Evolutionary conservation across 2,797 vertebrate species (phyloP).

Genomic region (Onychomys arenicola): DNA sequence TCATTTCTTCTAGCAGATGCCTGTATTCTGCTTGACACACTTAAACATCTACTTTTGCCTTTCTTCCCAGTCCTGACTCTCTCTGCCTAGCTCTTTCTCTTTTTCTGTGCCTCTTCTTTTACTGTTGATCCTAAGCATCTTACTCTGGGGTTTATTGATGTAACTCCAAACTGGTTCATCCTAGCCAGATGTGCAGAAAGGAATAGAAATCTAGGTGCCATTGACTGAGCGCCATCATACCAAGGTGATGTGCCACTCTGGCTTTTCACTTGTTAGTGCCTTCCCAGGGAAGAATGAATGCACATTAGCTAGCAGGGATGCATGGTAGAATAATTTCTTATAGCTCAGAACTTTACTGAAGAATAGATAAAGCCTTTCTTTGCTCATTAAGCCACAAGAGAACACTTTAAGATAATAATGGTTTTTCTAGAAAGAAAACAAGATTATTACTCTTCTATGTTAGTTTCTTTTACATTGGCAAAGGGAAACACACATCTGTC

Average conservation of each 20-base stretch:
- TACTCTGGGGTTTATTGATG: not conserved
- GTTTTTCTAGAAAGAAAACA: slow-evolving; percentile 40
- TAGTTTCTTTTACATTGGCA: slow-evolving; percentile 17
- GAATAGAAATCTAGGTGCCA: not conserved
- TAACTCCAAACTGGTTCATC: not conserved
- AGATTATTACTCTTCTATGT: not conserved
- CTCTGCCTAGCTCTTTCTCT: not conserved
- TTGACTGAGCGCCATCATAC: not conserved
- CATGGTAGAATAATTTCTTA: not conserved
- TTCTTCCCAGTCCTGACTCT: not conserved
- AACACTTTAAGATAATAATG: not conserved
- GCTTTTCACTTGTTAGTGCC: not conserved
- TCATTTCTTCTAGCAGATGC: not conserved
- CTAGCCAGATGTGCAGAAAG: not conserved
- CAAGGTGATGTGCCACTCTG: not conserved
- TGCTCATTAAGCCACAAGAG: not conserved
- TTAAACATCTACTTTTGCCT: not conserved
- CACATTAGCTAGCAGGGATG: not conserved
- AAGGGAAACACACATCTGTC: not conserved
- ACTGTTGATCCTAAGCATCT: not conserved
- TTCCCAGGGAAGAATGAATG: not conserved
- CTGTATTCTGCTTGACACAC: not conserved
- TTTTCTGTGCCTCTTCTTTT: not conserved
- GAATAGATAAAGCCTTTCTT: not conserved
- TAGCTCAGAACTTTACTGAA: not conserved